Evolutionary conservation across 2,113 vertebrate species (phyloP).

Genomic region (Cyanoliseus patagonus): DNA sequence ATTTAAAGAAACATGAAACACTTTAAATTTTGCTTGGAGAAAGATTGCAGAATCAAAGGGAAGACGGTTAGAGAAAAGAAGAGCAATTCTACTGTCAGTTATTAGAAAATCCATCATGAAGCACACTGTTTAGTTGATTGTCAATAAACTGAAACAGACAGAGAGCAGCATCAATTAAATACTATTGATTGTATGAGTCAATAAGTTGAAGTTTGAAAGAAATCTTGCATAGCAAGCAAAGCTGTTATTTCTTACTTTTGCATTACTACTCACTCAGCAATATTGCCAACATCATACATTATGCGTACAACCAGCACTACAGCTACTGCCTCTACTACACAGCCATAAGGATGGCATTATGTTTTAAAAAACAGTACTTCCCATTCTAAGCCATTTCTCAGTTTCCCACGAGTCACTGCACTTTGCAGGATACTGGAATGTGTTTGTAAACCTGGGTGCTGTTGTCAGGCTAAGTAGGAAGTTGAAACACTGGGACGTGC

Average conservation of each 20-base stretch:
- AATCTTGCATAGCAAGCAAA: neutral
- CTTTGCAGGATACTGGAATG: neutral
- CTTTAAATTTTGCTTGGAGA: neutral
- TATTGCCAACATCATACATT: neutral
- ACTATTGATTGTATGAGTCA: constrained; percentile 52
- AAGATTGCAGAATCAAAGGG: neutral
- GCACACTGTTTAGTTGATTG: constrained; percentile 46
- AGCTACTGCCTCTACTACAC: neutral
- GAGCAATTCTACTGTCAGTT: neutral
- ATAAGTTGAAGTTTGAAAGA: constrained; percentile 43
- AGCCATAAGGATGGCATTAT: neutral
- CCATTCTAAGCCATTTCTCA: neutral
- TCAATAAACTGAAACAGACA: constrained; percentile 62
- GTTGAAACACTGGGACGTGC: neutral
- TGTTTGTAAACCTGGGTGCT: neutral
- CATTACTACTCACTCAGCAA: neutral
- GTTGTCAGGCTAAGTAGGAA: neutral
- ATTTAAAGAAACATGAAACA: neutral
- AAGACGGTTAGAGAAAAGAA: neutral
- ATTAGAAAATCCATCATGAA: constrained; percentile 40
- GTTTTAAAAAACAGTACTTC: neutral
- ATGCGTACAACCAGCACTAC: neutral
- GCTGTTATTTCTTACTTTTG: constrained; percentile 45
- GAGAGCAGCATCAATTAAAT: constrained; percentile 55
- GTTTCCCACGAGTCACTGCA: neutral